A percentile compares a stretch with the other conserved stretches of the same genome.
These are phyloP conservation scores for Muntiacus muntjak DNA, from an alignment of 2,113 vertebrate genomes.

Conservation along the genomic window DNA sequence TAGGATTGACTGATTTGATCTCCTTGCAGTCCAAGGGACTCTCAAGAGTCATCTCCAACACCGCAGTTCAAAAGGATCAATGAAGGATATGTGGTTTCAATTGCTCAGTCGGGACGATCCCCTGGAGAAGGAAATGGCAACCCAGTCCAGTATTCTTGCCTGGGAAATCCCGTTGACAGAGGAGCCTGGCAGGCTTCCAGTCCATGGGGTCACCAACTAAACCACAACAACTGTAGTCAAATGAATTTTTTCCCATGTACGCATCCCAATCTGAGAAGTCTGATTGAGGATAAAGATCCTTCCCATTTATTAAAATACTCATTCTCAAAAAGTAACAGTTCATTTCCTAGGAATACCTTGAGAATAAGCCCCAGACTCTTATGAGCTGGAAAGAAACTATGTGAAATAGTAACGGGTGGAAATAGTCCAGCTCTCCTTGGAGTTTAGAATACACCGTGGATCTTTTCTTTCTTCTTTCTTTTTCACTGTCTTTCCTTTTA, in stretches of 20 bases:
- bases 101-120: rapidly evolving
- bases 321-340: not conserved
- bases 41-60: not conserved
- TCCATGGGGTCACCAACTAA: not conserved
- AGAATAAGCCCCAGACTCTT: not conserved
- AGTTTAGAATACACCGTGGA: not conserved
- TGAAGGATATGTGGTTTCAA: not conserved
- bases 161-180: not conserved
- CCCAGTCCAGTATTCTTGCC: not conserved
- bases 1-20: not conserved
- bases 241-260: not conserved
- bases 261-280: not conserved
- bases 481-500: not conserved
- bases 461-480: not conserved
- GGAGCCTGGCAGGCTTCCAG: not conserved
- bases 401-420: not conserved
- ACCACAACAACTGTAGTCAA: not conserved
- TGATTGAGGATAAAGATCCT: not conserved
- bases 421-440: not conserved
- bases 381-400: not conserved
- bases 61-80: not conserved
- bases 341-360: not conserved
- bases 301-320: not conserved
- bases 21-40: not conserved
- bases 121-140: not conserved